Percentiles rank a stretch among this genome's conserved stretches.
Evolutionary conservation across 2,113 vertebrate genomes (phyloP).

Genomic region (Vombatus ursinus): DNA sequence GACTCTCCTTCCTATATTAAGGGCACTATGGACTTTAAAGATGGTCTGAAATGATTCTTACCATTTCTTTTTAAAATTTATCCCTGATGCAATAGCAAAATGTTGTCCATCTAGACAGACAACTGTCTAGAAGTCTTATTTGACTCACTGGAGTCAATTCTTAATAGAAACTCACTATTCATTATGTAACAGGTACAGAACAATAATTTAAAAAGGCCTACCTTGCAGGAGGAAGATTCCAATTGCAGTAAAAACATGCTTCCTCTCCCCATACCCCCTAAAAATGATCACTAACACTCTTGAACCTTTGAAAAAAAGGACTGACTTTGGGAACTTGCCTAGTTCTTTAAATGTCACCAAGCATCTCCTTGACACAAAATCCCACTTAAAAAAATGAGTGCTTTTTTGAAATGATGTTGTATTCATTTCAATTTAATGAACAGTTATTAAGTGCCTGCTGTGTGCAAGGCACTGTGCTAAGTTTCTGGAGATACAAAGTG

Average conservation of each 20-base stretch:
- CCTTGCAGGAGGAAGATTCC: neutral
- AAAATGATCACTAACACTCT: neutral
- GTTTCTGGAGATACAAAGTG: neutral
- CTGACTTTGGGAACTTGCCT: neutral
- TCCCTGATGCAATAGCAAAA: neutral
- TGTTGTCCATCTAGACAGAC: neutral
- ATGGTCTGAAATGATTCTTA: neutral
- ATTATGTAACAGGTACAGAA: neutral
- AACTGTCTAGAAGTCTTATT: neutral
- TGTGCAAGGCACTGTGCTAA: neutral
- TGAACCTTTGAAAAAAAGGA: neutral
- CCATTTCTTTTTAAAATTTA: slow-evolving; percentile 14
- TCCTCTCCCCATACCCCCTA: neutral
- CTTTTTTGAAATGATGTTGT: neutral
- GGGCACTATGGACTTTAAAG: neutral
- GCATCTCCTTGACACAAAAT: neutral
- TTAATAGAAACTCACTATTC: neutral
- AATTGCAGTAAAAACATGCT: neutral
- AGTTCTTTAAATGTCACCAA: neutral
- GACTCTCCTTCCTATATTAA: neutral
- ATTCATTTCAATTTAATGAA: neutral
- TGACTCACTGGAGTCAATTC: neutral
- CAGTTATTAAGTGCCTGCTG: neutral
- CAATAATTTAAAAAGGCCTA: neutral
- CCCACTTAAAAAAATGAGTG: neutral